Conservation (phyloP, 2,888 invertebrate species). For the Ommatoiulus sabulosus region DNA sequence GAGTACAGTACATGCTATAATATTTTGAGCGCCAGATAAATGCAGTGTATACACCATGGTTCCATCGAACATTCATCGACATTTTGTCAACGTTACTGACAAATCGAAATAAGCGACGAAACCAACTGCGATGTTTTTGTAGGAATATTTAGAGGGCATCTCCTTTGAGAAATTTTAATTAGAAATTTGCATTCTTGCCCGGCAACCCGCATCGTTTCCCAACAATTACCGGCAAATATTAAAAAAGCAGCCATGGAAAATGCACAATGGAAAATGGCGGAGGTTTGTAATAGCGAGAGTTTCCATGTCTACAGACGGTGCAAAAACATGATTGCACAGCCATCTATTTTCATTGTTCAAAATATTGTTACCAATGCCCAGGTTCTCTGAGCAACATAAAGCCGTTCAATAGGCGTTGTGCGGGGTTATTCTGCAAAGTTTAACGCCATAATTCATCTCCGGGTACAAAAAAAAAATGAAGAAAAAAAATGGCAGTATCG, state of each 20-base stretch:
- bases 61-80: too few relatives aligned
- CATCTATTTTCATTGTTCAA: not conserved
- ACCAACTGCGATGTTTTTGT: too few relatives aligned
- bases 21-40: too few relatives aligned
- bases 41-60: too few relatives aligned
- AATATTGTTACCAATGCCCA: conserved; percentile 8
- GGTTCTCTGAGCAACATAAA: not conserved
- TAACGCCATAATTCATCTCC: not conserved
- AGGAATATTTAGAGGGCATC: not conserved
- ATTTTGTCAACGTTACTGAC: too few relatives aligned
- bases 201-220: not conserved
- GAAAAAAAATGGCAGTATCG: conserved; percentile 21
- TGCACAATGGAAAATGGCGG: not conserved
- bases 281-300: not conserved
- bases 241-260: not conserved
- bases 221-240: not conserved
- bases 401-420: not conserved
- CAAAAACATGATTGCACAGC: not conserved
- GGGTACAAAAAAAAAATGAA: too few relatives aligned
- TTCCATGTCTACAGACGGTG: conserved; percentile 34
- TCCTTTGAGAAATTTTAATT: not conserved
- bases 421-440: not conserved
- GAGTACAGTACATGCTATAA: too few relatives aligned
- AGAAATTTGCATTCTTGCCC: not conserved
- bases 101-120: too few relatives aligned